Base-by-base conservation (phyloP, 2,797 vertebrate species). In the Artibeus jamaicensis region DNA sequence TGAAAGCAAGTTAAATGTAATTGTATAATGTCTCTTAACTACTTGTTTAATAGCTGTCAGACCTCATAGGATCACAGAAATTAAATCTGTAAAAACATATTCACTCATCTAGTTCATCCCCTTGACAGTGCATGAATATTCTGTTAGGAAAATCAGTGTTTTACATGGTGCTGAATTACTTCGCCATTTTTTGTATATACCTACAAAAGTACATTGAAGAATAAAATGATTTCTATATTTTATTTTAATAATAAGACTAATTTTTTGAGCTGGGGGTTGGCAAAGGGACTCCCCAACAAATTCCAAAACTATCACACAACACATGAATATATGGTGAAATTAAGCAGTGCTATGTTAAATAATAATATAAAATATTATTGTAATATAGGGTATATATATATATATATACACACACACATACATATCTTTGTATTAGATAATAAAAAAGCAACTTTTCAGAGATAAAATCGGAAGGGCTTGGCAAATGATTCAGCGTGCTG, bases 11-110 rank as follows among this genome's bases (percentile, higher is more conserved):
- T 68, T 92, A 86, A 82, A 53, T 71, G 18, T 84, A 93, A 96
- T 89, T 95, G 42, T 79, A 89, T 93, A 96, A 92, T 89, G 59
- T 9, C 24, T 96, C 86, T 87, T 96, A 95, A 93, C 96, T 94
- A 96, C 77, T 95, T 90, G 53, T 91, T 97, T 95, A 91, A 95
- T 96, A 92, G 86, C 82, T 96, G 81, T 92, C 85, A 93, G 77
- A 74, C 19, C 42, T 96, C 91, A 95, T 24, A 93, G 88, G 70
- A 91, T 57, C 22, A 2, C 48, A 95, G 53, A 94, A 96, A 95
- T 62, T 90, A 94, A 88, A 70, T 95, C 73, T 22, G 46, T 26
- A 95, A 91, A 94, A 92, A 85, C 44, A 87, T 73, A 87, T 96
- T 90, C 84, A 67, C 79, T 95, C 46, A 74, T 93, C 26, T 91